phyloP scores from a whole-genome alignment of 2,113 vertebrate species.

The Oreamnos americanus region DNA sequence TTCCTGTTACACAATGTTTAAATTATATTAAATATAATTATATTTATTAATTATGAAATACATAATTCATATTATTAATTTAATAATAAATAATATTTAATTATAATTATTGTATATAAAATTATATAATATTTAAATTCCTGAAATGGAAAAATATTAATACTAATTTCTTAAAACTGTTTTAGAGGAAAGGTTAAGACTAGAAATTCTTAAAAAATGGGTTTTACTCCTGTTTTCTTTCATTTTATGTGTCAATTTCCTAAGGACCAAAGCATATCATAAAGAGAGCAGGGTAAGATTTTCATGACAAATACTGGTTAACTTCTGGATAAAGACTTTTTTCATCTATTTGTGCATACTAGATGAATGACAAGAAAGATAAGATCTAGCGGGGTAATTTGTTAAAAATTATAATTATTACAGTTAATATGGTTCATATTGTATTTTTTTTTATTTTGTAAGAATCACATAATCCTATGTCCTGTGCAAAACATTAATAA shows the following conservation, averaged over 20 bases:
- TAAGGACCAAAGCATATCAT: neutral
- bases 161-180: neutral
- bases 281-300: neutral
- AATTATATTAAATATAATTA: neutral
- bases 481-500: slow-evolving; percentile 18
- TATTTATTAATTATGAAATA: too few species aligned
- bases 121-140: neutral
- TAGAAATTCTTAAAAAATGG: neutral
- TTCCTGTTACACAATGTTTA: neutral
- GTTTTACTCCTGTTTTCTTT: neutral
- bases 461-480: neutral
- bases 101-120: too few species aligned
- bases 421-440: neutral
- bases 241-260: neutral
- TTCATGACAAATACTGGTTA: neutral
- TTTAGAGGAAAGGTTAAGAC: neutral
- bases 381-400: neutral
- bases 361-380: neutral
- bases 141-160: neutral
- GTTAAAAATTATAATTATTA: neutral
- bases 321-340: neutral
- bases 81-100: too few species aligned
- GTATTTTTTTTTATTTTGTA: neutral
- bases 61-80: too few species aligned
- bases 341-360: neutral